Base-by-base conservation (phyloP, 2,888 invertebrate genomes). In the Ormyrus pomaceus region DNA sequence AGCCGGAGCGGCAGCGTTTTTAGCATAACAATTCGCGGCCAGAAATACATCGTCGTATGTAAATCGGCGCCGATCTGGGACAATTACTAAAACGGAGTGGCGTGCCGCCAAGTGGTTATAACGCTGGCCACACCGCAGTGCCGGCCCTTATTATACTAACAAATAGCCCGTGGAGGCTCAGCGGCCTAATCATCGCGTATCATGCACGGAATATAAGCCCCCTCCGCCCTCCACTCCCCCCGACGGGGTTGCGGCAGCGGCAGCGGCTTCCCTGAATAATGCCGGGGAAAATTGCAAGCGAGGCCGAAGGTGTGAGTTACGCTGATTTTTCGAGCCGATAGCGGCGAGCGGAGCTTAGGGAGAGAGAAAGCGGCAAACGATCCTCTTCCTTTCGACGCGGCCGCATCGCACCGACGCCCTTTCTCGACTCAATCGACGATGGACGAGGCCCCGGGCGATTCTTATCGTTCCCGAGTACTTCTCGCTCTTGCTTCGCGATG, bases 31-130 rank as follows among this genome's bases (percentile, higher is more conserved):
- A 62, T 62, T n/a, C 62, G 13, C 58, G 58, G 53, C 53, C 34
- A n/a, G n/a, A 58, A 62, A 62, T 62, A 45, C 62, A 45, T 45
- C 19, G 79, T 82, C 34, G 85, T 89, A 90, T 90, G 90, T 88
- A 90, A 90, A 90, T 90, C 87, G 83, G 85, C 34, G 34, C 34
- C 86, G 87, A 89, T 89, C 88, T 88, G 87, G 89, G 87, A 88
- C 89, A 90, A 90, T 90, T 90, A 90, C 84, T 89, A 89, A 89
- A 90, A 87, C 89, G 89, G 88, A 85, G 85, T 90, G 88, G 90
- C 90, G 90, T 90, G 90, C 87, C 86, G 87, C 83, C 88, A 83
- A 88, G 90, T 86, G 90, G 90, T 90, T 90, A 79, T 59, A 58
- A 89, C 87, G 88, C 87, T 88, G 86, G 88, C 89, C 89, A 88